Conservation (phyloP, 2,797 vertebrate species). For the Masticophis lateralis region DNA sequence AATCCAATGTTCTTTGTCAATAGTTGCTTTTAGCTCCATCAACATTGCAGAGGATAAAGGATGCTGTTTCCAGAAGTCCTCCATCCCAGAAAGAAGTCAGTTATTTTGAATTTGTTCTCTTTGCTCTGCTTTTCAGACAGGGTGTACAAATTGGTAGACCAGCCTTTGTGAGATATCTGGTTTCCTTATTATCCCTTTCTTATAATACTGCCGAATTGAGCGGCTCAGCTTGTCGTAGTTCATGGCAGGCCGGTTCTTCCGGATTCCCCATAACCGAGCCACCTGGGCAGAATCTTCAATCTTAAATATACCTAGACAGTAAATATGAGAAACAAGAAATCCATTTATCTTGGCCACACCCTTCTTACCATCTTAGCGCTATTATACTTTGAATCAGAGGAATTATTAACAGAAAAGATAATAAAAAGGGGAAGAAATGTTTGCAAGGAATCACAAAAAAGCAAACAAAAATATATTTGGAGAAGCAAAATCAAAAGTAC, state of each 20-base stretch:
- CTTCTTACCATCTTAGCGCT: neutral
- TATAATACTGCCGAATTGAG: slow-evolving; percentile 99
- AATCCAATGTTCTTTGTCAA: neutral
- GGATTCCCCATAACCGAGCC: slow-evolving; percentile 92
- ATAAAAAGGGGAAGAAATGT: fast-evolving
- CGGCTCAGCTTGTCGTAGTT: slow-evolving; percentile 99
- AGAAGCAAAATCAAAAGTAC: neutral
- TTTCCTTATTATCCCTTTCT: slow-evolving; percentile 98
- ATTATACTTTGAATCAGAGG: neutral
- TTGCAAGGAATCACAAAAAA: neutral
- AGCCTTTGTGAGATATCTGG: slow-evolving; percentile 96
- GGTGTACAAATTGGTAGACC: slow-evolving; percentile 98
- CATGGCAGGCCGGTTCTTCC: slow-evolving; percentile 98
- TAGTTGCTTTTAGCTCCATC: neutral
- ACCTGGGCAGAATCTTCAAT: slow-evolving; percentile 98
- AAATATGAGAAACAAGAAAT: neutral
- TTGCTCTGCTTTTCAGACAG: slow-evolving; percentile 67
- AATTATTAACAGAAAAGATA: neutral
- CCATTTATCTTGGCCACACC: neutral
- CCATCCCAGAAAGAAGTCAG: neutral
- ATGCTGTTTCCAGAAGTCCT: neutral
- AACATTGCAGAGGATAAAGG: slow-evolving; percentile 16
- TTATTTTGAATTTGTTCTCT: neutral
- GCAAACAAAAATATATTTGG: neutral
- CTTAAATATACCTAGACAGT: slow-evolving; percentile 89